phyloP scores from a whole-genome alignment of 2,113 vertebrate species.

The Rhinolophus ferrumequinum region DNA sequence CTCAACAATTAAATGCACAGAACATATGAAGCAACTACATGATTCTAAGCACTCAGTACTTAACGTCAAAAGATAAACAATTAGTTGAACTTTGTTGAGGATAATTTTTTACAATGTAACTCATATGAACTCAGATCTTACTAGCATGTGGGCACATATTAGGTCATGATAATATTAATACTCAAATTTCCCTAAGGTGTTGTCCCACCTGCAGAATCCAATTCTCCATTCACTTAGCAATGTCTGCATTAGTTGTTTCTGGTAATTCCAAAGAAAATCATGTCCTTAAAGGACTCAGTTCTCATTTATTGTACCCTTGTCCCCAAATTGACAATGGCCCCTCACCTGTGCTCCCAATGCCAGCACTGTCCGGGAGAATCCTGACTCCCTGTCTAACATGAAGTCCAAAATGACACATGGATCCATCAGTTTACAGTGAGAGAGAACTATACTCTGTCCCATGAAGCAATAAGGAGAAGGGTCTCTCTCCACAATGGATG shows the following conservation, averaged over 20 bases:
- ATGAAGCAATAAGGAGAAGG: background rate
- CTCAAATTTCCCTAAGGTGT: background rate
- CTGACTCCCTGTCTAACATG: rapidly evolving
- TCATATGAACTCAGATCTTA: background rate
- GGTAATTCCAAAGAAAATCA: background rate
- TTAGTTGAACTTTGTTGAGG: background rate
- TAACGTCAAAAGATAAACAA: background rate
- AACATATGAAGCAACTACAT: background rate
- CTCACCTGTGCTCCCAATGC: rapidly evolving
- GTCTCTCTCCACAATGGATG: background rate
- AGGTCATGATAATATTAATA: background rate
- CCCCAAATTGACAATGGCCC: background rate
- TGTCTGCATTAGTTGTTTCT: background rate
- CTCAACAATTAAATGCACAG: background rate
- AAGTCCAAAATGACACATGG: background rate
- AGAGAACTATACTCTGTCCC: rapidly evolving
- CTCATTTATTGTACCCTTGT: background rate
- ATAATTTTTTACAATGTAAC: background rate
- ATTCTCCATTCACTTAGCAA: background rate
- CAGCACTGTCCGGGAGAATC: rapidly evolving
- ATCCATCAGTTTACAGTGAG: too few relatives aligned
- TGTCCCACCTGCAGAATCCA: background rate
- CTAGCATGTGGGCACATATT: background rate
- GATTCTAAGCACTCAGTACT: background rate
- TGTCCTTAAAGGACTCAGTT: background rate